Evolutionary conservation across 2,888 invertebrate genomes (phyloP), one percentile per base, ranked within the genome.

Genomic region (Urechis unicinctus): DNA sequence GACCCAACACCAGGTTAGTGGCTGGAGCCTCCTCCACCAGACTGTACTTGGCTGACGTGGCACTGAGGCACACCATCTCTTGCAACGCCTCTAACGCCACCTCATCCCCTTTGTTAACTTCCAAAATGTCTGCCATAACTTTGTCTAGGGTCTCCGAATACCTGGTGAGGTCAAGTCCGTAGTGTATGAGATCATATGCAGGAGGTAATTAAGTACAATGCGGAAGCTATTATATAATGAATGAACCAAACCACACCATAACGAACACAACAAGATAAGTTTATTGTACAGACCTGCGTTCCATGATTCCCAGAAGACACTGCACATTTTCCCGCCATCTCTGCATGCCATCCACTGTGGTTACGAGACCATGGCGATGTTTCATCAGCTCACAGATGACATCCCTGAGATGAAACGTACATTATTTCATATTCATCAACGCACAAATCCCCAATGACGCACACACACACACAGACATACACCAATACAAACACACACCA

Each of bases 51-150:
- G 29, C 28, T 30, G 5, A 43, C 43, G 51, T 9, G 52, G 22
- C 30, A 22, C 17, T 4, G 13, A 22, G 56, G 50, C 69, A 63
- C 45, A 69, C 59, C 58, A 73, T 68, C 42, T 68, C 62, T 42
- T 69, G 63, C 4, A 74, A 59, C 2, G 64, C 52, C 2, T 55
- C 31, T 31, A 60, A 61, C 4, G 45, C 25, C 13, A 44, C n/a
- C 21, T 45, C 44, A 26, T 65, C 62, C 4, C 61, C 41, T 6
- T 58, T 50, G 28, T 47, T 55, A 13, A 60, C 52, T 4, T 58
- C 26, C 48, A 65, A 45, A 25, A 61, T 45, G 25, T 58, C 56
- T 24, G 63, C 60, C 5, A 71, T 62, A 21, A 67, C 67, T 21
- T 52, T 55, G 51, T 56, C 52, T 24, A 30, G n/a, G 36, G 30